Base-by-base conservation (phyloP, 2,888 invertebrate species). In the Pecten maximus region DNA sequence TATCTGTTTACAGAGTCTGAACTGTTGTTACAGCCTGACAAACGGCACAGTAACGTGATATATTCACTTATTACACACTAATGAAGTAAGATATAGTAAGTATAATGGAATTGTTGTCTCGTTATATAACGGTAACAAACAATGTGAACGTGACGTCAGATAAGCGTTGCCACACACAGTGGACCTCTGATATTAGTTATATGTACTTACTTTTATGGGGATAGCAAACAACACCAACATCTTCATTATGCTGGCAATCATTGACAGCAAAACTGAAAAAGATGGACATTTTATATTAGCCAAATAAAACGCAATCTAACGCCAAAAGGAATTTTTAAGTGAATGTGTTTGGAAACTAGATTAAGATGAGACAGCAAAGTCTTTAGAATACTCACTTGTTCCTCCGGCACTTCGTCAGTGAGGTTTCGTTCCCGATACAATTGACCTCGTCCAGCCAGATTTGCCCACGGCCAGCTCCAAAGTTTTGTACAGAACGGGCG, bases 361-460 rank as follows among this genome's bases (percentile, higher is more conserved):
- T 23, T 2, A 23, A 54, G 23, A 54, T 54, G 6, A 3, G 6
- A 54, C 19, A 6, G 3, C 8, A 54, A 23, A 54, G 1, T n/a
- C 2, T 8, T 8, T 35, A 35, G 4, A 4, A 40, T 28, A 91
- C 91, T 74, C 48, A 92, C 91, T 50, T 88, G 48, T 92, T 92
- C 40, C 88, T 88, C 19, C 40, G 87, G 54, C 91, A 92, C 10
- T 92, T 39, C 28, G 90, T 87, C 48, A 91, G 74, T n/a, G 90
- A 89, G 10, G 50, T 87, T 87, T 92, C 91, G 39, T 54, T 89
- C 23, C 91, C 91, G 4, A 28, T 60, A 91, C 91, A 92, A 60
- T 48, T 90, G 19, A 92, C 88, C 44, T 92, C 90, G 44, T 92
- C 91, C 19, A 92, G 44, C 91, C 91, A 92, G 6, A 92, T 92